Evolutionary conservation across 2,113 vertebrate genomes (phyloP), one percentile per base, ranked within the genome.

Genomic region (Muntiacus reevesi): DNA sequence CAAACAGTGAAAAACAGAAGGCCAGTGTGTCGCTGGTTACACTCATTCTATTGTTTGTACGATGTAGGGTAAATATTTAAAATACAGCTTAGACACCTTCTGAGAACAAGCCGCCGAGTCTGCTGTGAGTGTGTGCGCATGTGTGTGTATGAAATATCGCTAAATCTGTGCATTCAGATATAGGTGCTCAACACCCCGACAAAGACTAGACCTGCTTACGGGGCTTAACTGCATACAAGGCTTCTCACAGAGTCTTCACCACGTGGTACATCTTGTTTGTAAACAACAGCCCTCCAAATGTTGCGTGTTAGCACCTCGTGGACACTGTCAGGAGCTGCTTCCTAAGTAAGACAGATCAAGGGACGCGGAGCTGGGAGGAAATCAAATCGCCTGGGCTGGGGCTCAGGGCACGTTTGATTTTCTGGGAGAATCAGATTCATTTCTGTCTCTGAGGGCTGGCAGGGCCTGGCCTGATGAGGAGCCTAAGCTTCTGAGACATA

Each of bases 181-280:
- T 0, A 2, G 30, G 40, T 4, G 0, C 2, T 3, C 33, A 1
- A 1, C 0, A 1, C 50, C 2, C 7, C 0, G 0, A 36, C 33
- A 7, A 1, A 84, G 40, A 0, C 21, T 28, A 4, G 8, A 8
- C 3, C 40, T 1, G 17, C 1, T 0, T 45, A 3, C 0, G 0
- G 3, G 50, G 50, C 36, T 1, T 1, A 25, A 12, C 10, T 1
- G 21, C 3, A 10, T 3, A 0, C 1, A 0, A 2, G 28, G 59
- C 55, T 33, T 50, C 28, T 7, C 25, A 0, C 54, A 1, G 2
- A 7, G 62, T 2, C 1, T 23, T 36, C 1, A 9, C 10, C 33
- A 5, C 40, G 0, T 1, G 43, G 28, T 2, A 5, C 17, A 5
- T 10, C 21, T 7, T 3, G 27, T 1, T 28, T 36, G 5, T 10